These are phyloP conservation scores for Isoperla grammatica DNA, from an alignment of 2,888 invertebrate species.

Conservation along the genomic window DNA sequence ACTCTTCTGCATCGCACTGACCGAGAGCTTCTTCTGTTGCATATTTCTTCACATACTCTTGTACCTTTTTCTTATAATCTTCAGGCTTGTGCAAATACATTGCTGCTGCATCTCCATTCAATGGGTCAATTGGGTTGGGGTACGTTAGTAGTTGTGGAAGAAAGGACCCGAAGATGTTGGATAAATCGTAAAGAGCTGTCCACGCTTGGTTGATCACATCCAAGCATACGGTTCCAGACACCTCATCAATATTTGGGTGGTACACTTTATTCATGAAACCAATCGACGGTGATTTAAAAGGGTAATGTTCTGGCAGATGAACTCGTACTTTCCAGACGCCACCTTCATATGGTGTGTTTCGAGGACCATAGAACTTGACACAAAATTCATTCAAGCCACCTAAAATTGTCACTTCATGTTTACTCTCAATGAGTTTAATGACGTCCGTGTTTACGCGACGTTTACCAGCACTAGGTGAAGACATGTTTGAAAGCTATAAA, in stretches of 20 bases:
- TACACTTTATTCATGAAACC: slow-evolving; percentile 59
- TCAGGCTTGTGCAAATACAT: slow-evolving; percentile 99
- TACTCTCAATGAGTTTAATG: slow-evolving; percentile 58
- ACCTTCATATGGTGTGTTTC: slow-evolving; percentile 56
- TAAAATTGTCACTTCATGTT: slow-evolving; percentile 58
- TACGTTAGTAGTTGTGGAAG: slow-evolving; percentile 98
- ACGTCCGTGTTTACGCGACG: slow-evolving; percentile 61
- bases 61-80: slow-evolving; percentile 95
- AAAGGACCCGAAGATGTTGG: slow-evolving; percentile 99
- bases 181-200: slow-evolving; percentile 66
- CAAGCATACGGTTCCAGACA: slow-evolving; percentile 58
- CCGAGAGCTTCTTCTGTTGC: slow-evolving; percentile 92
- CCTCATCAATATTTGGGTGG: slow-evolving; percentile 63
- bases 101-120: slow-evolving; percentile 98
- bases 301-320: slow-evolving; percentile 59
- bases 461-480: slow-evolving; percentile 59
- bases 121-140: slow-evolving; percentile 98
- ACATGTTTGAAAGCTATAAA: slow-evolving; percentile 44
- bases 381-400: slow-evolving; percentile 58
- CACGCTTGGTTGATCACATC: slow-evolving; percentile 62
- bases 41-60: slow-evolving; percentile 96
- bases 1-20: slow-evolving; percentile 54
- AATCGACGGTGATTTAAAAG: slow-evolving; percentile 64
- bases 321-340: slow-evolving; percentile 61
- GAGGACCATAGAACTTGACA: slow-evolving; percentile 59